Percentiles rank a stretch among this genome's conserved stretches.
Evolutionary conservation across 2,888 invertebrate species (phyloP).

Genomic region (Nomada lathburiana): DNA sequence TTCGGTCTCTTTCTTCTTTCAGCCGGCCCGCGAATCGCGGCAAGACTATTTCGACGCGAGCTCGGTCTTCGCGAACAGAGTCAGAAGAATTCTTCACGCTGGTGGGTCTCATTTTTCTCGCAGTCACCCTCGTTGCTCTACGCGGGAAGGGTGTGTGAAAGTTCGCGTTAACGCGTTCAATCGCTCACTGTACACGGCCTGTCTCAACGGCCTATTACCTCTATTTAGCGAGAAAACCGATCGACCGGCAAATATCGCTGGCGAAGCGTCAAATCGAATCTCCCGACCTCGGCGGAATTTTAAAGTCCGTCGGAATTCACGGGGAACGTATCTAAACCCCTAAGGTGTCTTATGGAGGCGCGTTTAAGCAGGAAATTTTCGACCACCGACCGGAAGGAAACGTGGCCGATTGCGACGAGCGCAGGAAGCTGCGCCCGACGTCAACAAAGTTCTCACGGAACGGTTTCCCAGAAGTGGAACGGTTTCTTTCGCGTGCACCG

Average conservation of each 20-base stretch:
- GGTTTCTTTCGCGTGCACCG: constrained; percentile 21
- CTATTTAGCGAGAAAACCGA: constrained; percentile 1
- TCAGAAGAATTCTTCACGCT: not conserved
- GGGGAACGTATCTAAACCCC: not conserved
- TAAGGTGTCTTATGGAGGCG: constrained; percentile 18
- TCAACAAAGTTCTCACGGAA: not conserved
- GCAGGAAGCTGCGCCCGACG: not conserved
- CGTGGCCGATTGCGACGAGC: not conserved
- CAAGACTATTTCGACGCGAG: not conserved
- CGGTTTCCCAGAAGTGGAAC: constrained; percentile 4
- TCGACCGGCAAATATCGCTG: constrained; percentile 20
- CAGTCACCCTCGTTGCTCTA: too few relatives aligned
- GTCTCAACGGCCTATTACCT: not conserved
- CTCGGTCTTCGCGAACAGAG: not conserved
- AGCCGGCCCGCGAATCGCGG: not conserved
- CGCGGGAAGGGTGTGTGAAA: too few relatives aligned
- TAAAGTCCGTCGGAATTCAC: constrained; percentile 5
- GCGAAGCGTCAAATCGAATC: constrained; percentile 38
- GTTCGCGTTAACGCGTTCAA: too few relatives aligned
- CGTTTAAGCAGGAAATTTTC: constrained; percentile 28
- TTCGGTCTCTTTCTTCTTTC: not conserved
- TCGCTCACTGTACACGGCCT: too few relatives aligned
- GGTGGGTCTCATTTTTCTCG: too few relatives aligned
- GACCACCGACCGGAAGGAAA: constrained; percentile 6
- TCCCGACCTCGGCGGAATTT: not conserved